Base-by-base conservation (phyloP, 2,113 vertebrate genomes). In the Protomyctophum bolini region DNA sequence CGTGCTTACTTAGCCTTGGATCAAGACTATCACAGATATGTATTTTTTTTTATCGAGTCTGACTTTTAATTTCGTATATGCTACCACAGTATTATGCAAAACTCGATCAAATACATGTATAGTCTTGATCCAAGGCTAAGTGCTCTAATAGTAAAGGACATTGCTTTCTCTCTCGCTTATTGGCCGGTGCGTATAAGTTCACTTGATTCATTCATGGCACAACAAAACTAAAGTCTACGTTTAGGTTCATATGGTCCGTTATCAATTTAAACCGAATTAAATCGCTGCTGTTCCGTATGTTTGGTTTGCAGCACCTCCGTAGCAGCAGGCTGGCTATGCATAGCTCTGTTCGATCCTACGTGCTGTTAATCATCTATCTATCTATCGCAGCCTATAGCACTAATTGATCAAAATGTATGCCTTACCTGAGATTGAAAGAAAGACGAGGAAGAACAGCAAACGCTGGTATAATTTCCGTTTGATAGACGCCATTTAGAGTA, bases 401-500 rank as follows among this genome's bases (percentile, higher is more conserved):
- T 54, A 54, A 6, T 54, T 54, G 6, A 2, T 54, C n/a, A 3
- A 12, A 6, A 41, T 33, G 46, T 10, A 21, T 54, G 7, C 15
- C 88, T 89, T 78, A 94, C 94, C 93, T 91, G 93, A 88, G 80
- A 92, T 58, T 58, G 87, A 85, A 12, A 94, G 77, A 76, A 91
- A 83, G 57, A 87, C 45, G 6, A 83, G 69, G 21, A 88, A 64
- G 67, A 92, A 61, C 89, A 92, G 91, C 89, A 87, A 70, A 57
- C 77, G 92, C 83, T 88, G 91, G 70, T 85, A 81, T 76, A 89
- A 70, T 78, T 75, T 90, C 91, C 87, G 75, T 86, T 86, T 84
- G 63, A 88, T 82, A 73, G 70, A 86, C 86, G 87, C 93, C 93
- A 94, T 94, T 93, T 91, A 93, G 68, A 57, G 75, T 7, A 85